Conservation (phyloP, 2,797 vertebrate genomes). For the Arctocebus calabarensis region DNA sequence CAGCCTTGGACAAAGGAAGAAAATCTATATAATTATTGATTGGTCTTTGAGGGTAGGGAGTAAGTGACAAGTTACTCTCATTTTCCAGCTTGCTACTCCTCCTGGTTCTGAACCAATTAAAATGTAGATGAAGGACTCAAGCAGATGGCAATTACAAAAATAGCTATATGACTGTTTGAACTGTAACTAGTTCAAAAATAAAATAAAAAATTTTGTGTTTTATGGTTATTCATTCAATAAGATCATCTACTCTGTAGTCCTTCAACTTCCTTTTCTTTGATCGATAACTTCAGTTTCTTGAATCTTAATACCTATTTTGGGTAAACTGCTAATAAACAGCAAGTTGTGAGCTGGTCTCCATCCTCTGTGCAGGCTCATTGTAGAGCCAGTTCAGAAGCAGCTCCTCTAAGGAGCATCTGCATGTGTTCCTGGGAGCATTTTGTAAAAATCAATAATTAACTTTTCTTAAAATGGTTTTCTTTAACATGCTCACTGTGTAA, state of each 20-base stretch:
- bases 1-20: background rate
- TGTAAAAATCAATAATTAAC: slow-evolving; percentile 53
- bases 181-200: slow-evolving; percentile 9
- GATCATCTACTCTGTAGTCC: background rate
- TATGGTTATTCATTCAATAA: slow-evolving; percentile 13
- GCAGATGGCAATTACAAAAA: background rate
- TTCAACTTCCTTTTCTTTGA: slow-evolving; percentile 10
- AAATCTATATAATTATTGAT: background rate
- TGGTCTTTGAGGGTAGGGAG: background rate
- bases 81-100: background rate
- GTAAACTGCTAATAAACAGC: background rate
- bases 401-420: background rate
- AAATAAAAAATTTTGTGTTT: background rate
- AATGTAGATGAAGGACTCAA: background rate
- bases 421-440: background rate
- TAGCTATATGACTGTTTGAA: background rate
- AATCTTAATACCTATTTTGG: background rate
- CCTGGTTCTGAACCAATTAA: background rate
- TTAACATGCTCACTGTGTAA: background rate
- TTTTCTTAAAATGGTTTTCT: slow-evolving; percentile 39
- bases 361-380: background rate
- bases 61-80: background rate
- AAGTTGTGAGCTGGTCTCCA: background rate
- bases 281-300: background rate
- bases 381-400: background rate